Evolutionary conservation across 2,888 invertebrate species (phyloP), one percentile per base, ranked within the genome.

Genomic region (Caradrina clavipalpis): DNA sequence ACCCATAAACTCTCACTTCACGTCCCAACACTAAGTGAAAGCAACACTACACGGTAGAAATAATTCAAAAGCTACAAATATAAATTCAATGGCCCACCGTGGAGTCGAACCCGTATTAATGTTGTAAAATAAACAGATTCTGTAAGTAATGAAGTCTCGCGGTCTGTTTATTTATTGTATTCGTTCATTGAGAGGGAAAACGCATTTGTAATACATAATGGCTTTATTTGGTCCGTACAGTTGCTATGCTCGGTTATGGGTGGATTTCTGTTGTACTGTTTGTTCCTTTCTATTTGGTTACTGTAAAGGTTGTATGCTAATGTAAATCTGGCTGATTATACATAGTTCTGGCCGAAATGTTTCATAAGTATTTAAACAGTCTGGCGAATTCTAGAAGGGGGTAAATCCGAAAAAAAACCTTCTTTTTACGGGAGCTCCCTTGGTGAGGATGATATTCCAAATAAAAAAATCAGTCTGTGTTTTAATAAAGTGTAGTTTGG

Each of bases 61-160:
- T 92, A 91, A 88, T 89, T 89, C 89, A 85, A 86, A 85, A 88
- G 69, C 45, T 62, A 81, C 75, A 77, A 69, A 82, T 87, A 91
- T 90, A 89, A 89, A 90, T 89, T 89, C 88, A 92, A 93, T 92
- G 89, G 88, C 88, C 92, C 89, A 92, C 93, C 92, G 86, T 84
- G 85, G 86, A 85, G 89, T 77, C 68, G 72, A 75, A 78, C 76
- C 49, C 69, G 80, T 86, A 86, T 86, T 89, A 88, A 88, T 86
- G 85, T 86, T 86, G 82, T 89, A 86, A 90, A 90, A 88, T 90
- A 89, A 90, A 90, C 88, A 87, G 86, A 89, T 86, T 85, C 83
- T 76, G 83, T 80, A 80, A 85, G 86, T 88, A 89, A 91, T 90
- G 87, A 89, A 88, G 83, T 83, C 80, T 78, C 73, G 74, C 71